phyloP scores from a whole-genome alignment of 2,113 vertebrate genomes.

The Phoenicopterus ruber region DNA sequence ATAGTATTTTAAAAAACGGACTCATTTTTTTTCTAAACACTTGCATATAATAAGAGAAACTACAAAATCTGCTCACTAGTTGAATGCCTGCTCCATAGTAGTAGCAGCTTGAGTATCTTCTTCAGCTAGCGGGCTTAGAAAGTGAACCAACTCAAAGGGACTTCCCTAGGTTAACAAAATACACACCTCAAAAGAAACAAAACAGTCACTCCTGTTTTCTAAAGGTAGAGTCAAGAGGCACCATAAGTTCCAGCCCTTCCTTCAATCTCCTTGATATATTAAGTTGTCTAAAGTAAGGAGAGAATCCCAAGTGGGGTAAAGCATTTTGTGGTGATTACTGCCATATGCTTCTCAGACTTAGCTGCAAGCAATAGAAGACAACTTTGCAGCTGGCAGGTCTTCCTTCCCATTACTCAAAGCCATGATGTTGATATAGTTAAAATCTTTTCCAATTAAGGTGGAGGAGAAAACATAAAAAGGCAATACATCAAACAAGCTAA shows the following conservation, averaged over 20 bases:
- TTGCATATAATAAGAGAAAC: not conserved
- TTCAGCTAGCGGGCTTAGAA: not conserved
- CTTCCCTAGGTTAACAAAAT: not conserved
- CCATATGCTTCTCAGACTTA: not conserved
- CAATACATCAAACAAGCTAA: constrained; percentile 8
- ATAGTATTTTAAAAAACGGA: accelerated
- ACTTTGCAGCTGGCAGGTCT: not conserved
- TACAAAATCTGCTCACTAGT: not conserved
- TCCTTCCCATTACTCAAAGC: not conserved
- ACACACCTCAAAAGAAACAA: not conserved
- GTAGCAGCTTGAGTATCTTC: not conserved
- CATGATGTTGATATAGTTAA: not conserved
- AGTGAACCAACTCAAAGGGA: not conserved
- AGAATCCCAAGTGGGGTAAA: not conserved
- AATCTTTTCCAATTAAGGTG: constrained; percentile 7
- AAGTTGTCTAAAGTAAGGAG: not conserved
- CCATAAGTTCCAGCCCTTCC: not conserved
- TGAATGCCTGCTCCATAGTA: not conserved
- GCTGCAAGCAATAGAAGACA: not conserved
- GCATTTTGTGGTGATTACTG: not conserved
- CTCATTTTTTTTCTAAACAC: not conserved
- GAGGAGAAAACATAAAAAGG: not conserved
- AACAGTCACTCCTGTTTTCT: not conserved
- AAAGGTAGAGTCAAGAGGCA: not conserved
- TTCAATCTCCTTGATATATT: not conserved